Conservation (phyloP, 2,888 invertebrate genomes). For the Melangyna quadrimaculata region DNA sequence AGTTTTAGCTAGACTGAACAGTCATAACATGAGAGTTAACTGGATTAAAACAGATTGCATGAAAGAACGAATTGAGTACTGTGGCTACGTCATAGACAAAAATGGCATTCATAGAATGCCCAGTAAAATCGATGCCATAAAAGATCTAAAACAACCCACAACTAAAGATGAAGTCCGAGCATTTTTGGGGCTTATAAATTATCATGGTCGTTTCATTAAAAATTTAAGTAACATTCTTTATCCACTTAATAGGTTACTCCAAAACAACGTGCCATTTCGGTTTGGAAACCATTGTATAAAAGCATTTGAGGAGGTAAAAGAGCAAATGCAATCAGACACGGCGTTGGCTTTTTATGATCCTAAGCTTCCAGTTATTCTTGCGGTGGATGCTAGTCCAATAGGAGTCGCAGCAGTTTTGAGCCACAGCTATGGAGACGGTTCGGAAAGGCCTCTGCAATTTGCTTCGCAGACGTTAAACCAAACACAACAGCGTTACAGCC, state of each 20-base stretch:
- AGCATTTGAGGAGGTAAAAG: constrained; percentile 74
- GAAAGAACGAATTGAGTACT: constrained; percentile 73
- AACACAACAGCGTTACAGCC: no score
- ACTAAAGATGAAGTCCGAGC: constrained; percentile 74
- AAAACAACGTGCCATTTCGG: constrained; percentile 71
- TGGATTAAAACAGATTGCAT: constrained; percentile 74
- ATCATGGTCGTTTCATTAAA: constrained; percentile 76
- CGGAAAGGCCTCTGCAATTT: no score
- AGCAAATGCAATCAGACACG: constrained; percentile 71
- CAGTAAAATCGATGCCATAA: no score
- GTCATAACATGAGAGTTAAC: constrained; percentile 74
- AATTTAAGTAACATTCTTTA: constrained; percentile 74
- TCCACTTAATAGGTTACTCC: constrained; percentile 74
- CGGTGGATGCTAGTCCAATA: no score
- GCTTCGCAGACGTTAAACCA: no score
- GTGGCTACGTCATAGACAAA: constrained; percentile 75
- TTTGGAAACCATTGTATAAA: constrained; percentile 72
- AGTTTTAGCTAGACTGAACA: constrained; percentile 72
- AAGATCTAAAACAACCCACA: constrained; percentile 71
- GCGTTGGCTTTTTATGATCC: constrained; percentile 74
- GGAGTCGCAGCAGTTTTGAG: no score
- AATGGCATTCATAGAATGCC: constrained; percentile 76
- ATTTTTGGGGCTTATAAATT: constrained; percentile 75
- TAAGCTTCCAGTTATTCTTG: constrained; percentile 72
- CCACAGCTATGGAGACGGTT: no score